phyloP scores from a whole-genome alignment of 2,888 invertebrate genomes.

The Watsonalla cultraria region DNA sequence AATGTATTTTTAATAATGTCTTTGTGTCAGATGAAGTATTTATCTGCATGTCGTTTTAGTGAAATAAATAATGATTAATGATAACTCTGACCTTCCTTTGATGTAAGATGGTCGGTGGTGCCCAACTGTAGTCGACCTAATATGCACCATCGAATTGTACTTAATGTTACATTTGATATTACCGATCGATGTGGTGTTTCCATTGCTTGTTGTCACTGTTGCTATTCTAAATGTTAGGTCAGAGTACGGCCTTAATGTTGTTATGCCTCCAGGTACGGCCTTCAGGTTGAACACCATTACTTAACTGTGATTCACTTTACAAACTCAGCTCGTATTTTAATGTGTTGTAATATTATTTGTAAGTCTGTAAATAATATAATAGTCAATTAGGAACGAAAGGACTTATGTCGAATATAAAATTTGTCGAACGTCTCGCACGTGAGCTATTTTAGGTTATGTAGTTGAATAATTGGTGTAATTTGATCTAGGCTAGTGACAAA shows the following conservation, averaged over 20 bases:
- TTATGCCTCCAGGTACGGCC: constrained; percentile 53
- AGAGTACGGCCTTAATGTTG: constrained; percentile 50
- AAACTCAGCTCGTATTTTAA: constrained; percentile 59
- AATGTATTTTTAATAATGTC: constrained; percentile 32
- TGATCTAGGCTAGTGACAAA: constrained; percentile 6
- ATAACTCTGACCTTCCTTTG: background rate
- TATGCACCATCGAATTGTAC: constrained; percentile 48
- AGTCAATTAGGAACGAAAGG: constrained; percentile 49
- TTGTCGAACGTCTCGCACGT: constrained; percentile 1
- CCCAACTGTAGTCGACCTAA: constrained; percentile 8
- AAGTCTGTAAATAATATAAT: constrained; percentile 44
- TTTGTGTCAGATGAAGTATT: background rate
- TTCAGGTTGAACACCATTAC: constrained; percentile 61
- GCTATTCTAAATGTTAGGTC: constrained; percentile 39
- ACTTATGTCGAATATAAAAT: constrained; percentile 22
- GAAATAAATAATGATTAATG: constrained; percentile 5
- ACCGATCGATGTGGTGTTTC: constrained; percentile 30
- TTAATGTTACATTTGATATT: constrained; percentile 57
- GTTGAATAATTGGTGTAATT: constrained; percentile 7
- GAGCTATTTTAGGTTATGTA: constrained; percentile 7
- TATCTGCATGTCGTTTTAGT: constrained; percentile 6
- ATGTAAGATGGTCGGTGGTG: background rate
- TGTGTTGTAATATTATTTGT: constrained; percentile 30
- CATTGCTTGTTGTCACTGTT: constrained; percentile 35
- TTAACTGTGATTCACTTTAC: constrained; percentile 72